Conservation (phyloP, 2,113 vertebrate genomes). For the Bolborhynchus lineola region DNA sequence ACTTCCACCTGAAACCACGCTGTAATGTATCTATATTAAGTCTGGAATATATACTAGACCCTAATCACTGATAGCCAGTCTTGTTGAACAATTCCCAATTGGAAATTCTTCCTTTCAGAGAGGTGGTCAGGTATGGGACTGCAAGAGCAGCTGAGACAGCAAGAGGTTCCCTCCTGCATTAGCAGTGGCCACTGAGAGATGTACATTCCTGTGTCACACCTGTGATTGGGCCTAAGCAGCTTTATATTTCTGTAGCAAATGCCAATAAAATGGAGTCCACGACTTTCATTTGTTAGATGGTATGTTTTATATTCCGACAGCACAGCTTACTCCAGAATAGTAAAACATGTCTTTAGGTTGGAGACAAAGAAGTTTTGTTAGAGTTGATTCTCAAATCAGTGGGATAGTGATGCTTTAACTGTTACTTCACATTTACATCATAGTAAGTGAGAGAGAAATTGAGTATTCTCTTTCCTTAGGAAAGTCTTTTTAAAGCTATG, state of each 20-base stretch:
- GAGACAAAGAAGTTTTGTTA: background rate
- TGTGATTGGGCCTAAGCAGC: background rate
- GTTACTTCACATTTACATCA: background rate
- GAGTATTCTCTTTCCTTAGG: background rate
- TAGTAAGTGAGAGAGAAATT: background rate
- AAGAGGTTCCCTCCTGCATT: background rate
- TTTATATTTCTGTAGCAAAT: background rate
- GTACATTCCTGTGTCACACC: background rate
- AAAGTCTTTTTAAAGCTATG: background rate
- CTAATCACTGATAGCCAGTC: background rate
- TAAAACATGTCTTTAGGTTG: background rate
- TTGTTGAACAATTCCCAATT: background rate
- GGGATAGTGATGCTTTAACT: background rate
- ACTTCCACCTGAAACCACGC: background rate
- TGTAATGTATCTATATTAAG: background rate
- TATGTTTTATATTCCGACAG: rapidly evolving
- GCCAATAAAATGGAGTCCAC: background rate
- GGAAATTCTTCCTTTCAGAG: background rate
- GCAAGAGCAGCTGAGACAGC: background rate
- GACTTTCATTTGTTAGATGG: background rate
- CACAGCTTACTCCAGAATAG: background rate
- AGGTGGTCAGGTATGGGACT: background rate
- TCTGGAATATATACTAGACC: background rate
- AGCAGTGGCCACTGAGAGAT: background rate
- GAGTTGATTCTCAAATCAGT: background rate